Base-by-base conservation (phyloP, 1,140 invertebrate genomes). In the Phenacoccus solenopsis region DNA sequence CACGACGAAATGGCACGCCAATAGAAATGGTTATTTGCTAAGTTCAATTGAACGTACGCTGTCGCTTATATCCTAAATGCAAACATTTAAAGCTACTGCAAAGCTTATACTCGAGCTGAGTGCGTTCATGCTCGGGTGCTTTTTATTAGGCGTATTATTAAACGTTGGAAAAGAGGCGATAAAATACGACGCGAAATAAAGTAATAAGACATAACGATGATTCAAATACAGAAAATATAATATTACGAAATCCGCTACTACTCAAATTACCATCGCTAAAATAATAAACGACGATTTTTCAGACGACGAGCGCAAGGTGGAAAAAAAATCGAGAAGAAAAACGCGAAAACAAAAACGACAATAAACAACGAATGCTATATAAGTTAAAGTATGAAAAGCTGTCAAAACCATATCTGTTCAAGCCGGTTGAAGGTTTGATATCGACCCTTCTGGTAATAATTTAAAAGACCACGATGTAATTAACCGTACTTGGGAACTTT, bases 401-500 rank as follows among this genome's bases (percentile, higher is more conserved):
- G 59, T 64, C 59, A 64, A 24, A 24, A 64, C 22, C 59, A 64
- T 64, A 64, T 64, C 21, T 64, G 22, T 64, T 64, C 25, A 27
- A 27, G 59, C 59, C 16, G 9, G 22, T 25, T 27, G 59, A 24
- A 64, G 59, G 25, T 64, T 64, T 22, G 59, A 64, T 64, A 64
- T 64, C 59, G 59, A 64, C 59, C 59, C 59, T 64, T 20, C 20
- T 25, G 59, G 21, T 64, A 64, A 64, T 64, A 64, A 64, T 64
- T 64, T 64, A 64, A 64, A 64, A 64, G 59, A 64, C 59, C 59
- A 64, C 59, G 59, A 64, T 25, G 59, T 64, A 64, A 64, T 64
- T 64, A 64, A 64, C 59, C 59, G 59, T 64, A 27, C 59, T 64
- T 64, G 59, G 59, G 59, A 64, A 64, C 22, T 64, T 64, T 64